These are phyloP conservation scores for Eilema griseolum DNA, from an alignment of 2,888 invertebrate species.

Conservation along the genomic window DNA sequence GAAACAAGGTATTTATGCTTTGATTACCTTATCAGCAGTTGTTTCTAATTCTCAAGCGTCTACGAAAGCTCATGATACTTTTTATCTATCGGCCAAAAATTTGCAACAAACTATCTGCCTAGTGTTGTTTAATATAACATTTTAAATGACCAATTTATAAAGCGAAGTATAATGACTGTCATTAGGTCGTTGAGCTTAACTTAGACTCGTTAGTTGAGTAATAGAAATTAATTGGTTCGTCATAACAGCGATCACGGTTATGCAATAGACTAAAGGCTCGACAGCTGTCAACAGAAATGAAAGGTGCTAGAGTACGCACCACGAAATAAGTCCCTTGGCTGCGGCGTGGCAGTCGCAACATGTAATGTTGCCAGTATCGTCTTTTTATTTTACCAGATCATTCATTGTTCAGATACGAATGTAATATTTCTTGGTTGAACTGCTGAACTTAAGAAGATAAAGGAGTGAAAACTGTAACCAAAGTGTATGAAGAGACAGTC, in stretches of 20 bases:
- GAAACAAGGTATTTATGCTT: too few relatives aligned
- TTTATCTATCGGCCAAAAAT: background rate
- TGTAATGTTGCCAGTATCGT: too few relatives aligned
- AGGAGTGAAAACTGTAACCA: too few relatives aligned
- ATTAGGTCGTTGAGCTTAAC: conserved; percentile 17
- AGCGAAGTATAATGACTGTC: conserved; percentile 1
- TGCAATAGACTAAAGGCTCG: conserved; percentile 7
- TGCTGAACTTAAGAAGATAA: too few relatives aligned
- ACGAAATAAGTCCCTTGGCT: too few relatives aligned
- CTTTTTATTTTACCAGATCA: too few relatives aligned
- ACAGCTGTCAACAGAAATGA: conserved; percentile 2
- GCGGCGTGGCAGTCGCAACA: too few relatives aligned
- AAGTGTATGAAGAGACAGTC: too few relatives aligned
- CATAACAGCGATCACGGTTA: conserved; percentile 5
- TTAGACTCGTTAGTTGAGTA: conserved; percentile 18
- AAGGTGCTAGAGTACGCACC: too few relatives aligned
- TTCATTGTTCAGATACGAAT: too few relatives aligned
- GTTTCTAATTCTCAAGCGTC: background rate
- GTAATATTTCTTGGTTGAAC: too few relatives aligned
- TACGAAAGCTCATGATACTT: background rate
- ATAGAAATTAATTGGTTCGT: conserved; percentile 11
- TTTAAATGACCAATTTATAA: background rate
- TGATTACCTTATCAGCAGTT: background rate
- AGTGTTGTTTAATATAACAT: background rate
- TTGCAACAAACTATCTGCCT: conserved; percentile 9